phyloP scores from a whole-genome alignment of 2,888 invertebrate species.

The Phaonia tiefii region DNA sequence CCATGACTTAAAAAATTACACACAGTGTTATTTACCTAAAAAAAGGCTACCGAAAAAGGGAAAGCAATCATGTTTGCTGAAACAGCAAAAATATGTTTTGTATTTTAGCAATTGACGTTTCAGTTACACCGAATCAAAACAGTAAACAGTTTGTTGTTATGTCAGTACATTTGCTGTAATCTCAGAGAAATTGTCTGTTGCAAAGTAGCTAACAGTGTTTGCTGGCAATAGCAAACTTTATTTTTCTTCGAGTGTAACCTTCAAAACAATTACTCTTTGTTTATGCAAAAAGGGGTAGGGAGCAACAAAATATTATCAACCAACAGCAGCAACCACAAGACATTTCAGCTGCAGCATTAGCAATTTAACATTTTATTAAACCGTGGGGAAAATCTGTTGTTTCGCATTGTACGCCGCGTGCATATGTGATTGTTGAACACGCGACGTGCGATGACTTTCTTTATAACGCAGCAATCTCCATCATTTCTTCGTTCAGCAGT shows the following conservation, averaged over 20 bases:
- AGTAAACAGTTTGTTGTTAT: no score
- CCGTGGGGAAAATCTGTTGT: slow-evolving; percentile 23
- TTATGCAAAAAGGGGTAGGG: not conserved
- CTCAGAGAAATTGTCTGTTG: no score
- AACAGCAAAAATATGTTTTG: no score
- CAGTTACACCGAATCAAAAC: no score
- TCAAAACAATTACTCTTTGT: not conserved
- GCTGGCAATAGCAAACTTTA: not conserved
- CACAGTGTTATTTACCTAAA: no score
- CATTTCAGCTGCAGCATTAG: slow-evolving; percentile 7
- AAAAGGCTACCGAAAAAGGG: no score
- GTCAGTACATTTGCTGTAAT: no score
- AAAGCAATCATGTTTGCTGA: no score
- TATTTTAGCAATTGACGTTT: no score
- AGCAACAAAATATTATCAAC: not conserved
- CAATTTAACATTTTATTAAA: slow-evolving; percentile 45
- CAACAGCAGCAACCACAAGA: not conserved
- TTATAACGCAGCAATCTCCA: slow-evolving; percentile 43
- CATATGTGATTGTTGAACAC: slow-evolving; percentile 45
- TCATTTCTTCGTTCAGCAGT: slow-evolving; percentile 7
- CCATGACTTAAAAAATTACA: no score
- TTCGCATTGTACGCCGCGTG: not conserved
- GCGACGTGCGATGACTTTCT: slow-evolving; percentile 61
- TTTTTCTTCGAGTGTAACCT: not conserved
- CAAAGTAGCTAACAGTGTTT: no score